Percentiles rank a stretch among this genome's conserved stretches.
Evolutionary conservation across 2,888 invertebrate species (phyloP).

Genomic region (Copidosoma aretas): DNA sequence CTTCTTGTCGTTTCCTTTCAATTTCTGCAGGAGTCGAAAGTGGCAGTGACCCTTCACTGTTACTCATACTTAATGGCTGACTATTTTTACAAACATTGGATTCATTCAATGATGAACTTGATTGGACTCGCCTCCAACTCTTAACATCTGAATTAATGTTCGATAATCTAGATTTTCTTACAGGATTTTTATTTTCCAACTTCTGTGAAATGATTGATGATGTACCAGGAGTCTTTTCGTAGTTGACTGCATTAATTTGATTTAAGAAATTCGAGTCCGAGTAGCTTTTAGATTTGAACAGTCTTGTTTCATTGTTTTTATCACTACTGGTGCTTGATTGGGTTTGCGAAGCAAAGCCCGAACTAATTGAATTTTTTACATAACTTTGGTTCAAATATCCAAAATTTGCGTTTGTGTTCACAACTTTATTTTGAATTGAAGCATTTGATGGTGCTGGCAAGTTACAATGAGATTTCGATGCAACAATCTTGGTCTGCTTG

Average conservation of each 20-base stretch:
- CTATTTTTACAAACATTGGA: constrained; percentile 6
- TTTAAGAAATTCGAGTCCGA: constrained; percentile 35
- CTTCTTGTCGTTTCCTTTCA: constrained; percentile 39
- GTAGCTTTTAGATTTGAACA: constrained; percentile 40
- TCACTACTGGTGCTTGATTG: constrained; percentile 16
- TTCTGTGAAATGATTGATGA: constrained; percentile 7
- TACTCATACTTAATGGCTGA: constrained; percentile 12
- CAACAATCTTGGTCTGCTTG: constrained; percentile 1
- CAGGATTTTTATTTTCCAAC: constrained; percentile 5
- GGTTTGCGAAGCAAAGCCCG: constrained; percentile 17
- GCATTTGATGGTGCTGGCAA: constrained; percentile 16
- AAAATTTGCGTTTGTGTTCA: constrained; percentile 37
- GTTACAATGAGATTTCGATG: constrained; percentile 5
- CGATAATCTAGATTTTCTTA: neutral
- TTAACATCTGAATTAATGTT: constrained; percentile 23
- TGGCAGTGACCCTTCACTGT: constrained; percentile 7
- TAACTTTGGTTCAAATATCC: constrained; percentile 38
- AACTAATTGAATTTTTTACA: constrained; percentile 14
- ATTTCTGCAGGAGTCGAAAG: constrained; percentile 38
- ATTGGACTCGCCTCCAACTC: constrained; percentile 29
- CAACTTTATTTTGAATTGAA: constrained; percentile 32
- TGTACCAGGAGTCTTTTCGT: constrained; percentile 14
- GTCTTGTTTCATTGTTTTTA: constrained; percentile 22
- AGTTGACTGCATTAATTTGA: constrained; percentile 15
- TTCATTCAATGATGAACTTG: constrained; percentile 24